Conservation (phyloP, 2,797 vertebrate genomes). For the Toxotes lorentzi region DNA sequence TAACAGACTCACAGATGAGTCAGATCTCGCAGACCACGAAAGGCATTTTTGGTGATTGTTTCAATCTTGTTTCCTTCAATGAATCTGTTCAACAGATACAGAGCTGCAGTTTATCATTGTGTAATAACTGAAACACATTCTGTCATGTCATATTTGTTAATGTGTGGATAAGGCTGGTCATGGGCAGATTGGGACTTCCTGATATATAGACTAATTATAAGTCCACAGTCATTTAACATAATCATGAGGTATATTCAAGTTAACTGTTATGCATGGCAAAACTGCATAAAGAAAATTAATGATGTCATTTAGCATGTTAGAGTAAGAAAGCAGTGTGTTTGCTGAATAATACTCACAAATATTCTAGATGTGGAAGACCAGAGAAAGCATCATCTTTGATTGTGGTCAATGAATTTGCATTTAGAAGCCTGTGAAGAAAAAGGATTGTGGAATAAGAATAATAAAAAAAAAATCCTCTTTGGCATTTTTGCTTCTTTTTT, state of each 20-base stretch:
- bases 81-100: slow-evolving; percentile 85
- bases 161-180: background rate
- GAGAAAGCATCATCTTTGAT: slow-evolving; percentile 96
- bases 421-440: slow-evolving; percentile 88
- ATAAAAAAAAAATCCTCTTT: too few relatives aligned
- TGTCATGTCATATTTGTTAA: background rate
- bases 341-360: slow-evolving; percentile 90
- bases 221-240: background rate
- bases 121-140: background rate
- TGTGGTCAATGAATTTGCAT: slow-evolving; percentile 94
- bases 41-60: slow-evolving; percentile 92
- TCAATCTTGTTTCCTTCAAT: slow-evolving; percentile 98
- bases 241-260: background rate
- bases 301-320: background rate
- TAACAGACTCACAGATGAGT: slow-evolving; percentile 95
- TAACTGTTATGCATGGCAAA: background rate
- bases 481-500: background rate
- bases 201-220: background rate
- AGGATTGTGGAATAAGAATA: too few relatives aligned
- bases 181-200: background rate
- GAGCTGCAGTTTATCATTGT: background rate
- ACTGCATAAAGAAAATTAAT: background rate
- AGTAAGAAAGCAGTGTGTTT: background rate
- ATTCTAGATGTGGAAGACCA: slow-evolving; percentile 96
- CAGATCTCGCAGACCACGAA: slow-evolving; percentile 94